A percentile compares a stretch with the other conserved stretches of the same genome.
These are phyloP conservation scores for Delia radicum DNA, from an alignment of 1,140 invertebrate genomes.

Conservation along the genomic window DNA sequence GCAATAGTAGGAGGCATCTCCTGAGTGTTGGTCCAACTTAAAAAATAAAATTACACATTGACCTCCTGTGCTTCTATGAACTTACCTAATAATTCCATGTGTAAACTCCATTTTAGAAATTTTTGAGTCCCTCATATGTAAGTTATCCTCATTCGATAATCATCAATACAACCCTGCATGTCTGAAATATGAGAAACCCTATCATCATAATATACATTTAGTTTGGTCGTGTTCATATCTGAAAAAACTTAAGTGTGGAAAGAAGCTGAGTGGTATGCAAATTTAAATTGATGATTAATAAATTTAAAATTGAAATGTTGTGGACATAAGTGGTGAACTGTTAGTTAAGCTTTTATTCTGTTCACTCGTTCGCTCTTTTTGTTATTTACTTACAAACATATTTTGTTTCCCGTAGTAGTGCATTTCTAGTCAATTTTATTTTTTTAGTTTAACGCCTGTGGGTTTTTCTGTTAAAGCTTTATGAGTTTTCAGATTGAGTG, in stretches of 20 bases:
- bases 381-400: constrained; percentile 17
- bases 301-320: constrained; percentile 27
- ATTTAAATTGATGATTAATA: constrained; percentile 28
- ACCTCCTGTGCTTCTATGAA: too few relatives aligned
- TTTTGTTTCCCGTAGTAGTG: background rate
- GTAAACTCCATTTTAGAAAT: too few relatives aligned
- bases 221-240: background rate
- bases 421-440: constrained; percentile 3
- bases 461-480: background rate
- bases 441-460: background rate
- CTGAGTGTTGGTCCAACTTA: too few relatives aligned
- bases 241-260: background rate
- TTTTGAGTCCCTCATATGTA: too few relatives aligned
- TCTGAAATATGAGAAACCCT: too few relatives aligned
- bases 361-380: background rate
- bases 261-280: constrained; percentile 12
- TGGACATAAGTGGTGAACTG: constrained; percentile 26
- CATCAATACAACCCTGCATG: too few relatives aligned
- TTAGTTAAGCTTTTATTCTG: background rate
- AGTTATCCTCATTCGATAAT: too few relatives aligned
- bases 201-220: background rate
- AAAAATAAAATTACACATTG: too few relatives aligned
- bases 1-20: too few relatives aligned
- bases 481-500: constrained; percentile 14
- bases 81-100: too few relatives aligned